Percentiles rank a stretch among this genome's conserved stretches.
These are phyloP conservation scores for Opisthograptis luteolata DNA, from an alignment of 2,888 invertebrate species.

Conservation along the genomic window DNA sequence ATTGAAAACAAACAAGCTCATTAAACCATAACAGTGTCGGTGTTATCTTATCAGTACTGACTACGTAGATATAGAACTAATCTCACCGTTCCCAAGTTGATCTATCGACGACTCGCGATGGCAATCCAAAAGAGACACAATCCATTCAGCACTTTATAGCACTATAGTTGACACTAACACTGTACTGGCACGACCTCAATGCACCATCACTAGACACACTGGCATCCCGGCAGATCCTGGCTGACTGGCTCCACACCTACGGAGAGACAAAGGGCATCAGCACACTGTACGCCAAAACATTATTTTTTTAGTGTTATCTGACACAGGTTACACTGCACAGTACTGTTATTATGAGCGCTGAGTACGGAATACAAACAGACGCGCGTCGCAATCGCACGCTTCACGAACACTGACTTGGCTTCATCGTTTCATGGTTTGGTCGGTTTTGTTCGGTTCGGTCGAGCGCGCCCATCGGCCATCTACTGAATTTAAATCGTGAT, in stretches of 20 bases:
- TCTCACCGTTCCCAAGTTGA: constrained; percentile 80
- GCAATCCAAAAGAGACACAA: constrained; percentile 81
- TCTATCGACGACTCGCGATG: constrained; percentile 77
- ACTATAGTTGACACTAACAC: constrained; percentile 80
- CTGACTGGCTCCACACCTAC: constrained; percentile 65
- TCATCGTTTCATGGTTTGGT: no score
- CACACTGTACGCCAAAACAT: constrained; percentile 62
- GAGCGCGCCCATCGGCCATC: constrained; percentile 35
- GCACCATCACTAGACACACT: constrained; percentile 80
- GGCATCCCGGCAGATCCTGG: constrained; percentile 67
- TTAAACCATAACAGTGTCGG: constrained; percentile 6
- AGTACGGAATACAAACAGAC: constrained; percentile 40
- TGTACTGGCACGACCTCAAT: constrained; percentile 71
- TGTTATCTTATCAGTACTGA: constrained; percentile 26
- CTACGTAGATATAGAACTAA: constrained; percentile 21
- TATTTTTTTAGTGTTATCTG: constrained; percentile 54
- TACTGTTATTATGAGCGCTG: constrained; percentile 31
- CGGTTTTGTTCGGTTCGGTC: constrained; percentile 27
- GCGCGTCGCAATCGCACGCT: constrained; percentile 52
- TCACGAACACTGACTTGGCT: constrained; percentile 67
- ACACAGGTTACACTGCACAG: constrained; percentile 32
- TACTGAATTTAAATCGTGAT: constrained; percentile 62
- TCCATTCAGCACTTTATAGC: constrained; percentile 77
- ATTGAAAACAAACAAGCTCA: constrained; percentile 13
- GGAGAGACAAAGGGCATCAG: constrained; percentile 71